These are phyloP conservation scores for Buphagus erythrorhynchus DNA, from an alignment of 2,797 vertebrate species.

Conservation along the genomic window DNA sequence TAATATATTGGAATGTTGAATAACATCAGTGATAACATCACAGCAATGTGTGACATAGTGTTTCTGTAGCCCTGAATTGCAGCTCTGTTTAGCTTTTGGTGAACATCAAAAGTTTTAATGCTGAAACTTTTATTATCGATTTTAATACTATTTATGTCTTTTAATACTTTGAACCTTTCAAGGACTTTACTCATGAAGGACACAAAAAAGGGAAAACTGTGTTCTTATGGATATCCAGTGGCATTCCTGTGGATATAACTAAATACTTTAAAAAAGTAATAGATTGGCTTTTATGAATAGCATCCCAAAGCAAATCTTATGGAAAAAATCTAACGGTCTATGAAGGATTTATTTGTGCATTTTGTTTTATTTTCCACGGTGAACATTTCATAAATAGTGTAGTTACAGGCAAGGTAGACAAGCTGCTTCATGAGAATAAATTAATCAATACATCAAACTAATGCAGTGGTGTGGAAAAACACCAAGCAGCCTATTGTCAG, in stretches of 20 bases:
- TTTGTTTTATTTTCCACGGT: background rate
- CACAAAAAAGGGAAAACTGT: background rate
- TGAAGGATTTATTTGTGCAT: background rate
- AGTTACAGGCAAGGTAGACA: background rate
- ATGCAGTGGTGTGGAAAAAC: background rate
- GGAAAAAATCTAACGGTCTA: background rate
- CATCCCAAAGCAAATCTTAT: background rate
- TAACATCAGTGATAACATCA: slow-evolving; percentile 18
- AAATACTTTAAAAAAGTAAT: background rate
- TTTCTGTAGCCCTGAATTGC: background rate
- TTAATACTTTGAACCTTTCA: background rate
- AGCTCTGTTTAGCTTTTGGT: background rate
- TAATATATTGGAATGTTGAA: background rate
- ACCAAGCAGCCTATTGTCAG: background rate
- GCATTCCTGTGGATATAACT: background rate
- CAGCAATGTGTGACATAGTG: background rate
- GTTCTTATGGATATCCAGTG: background rate
- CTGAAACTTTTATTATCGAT: background rate
- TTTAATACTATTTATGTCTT: background rate
- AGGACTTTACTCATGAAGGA: background rate
- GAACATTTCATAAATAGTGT: background rate
- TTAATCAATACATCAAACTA: background rate
- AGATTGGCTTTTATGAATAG: background rate
- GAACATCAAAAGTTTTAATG: background rate
- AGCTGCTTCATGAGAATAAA: background rate